These are phyloP conservation scores for Capreolus pygargus DNA, from an alignment of 2,113 vertebrate genomes.

Conservation along the genomic window DNA sequence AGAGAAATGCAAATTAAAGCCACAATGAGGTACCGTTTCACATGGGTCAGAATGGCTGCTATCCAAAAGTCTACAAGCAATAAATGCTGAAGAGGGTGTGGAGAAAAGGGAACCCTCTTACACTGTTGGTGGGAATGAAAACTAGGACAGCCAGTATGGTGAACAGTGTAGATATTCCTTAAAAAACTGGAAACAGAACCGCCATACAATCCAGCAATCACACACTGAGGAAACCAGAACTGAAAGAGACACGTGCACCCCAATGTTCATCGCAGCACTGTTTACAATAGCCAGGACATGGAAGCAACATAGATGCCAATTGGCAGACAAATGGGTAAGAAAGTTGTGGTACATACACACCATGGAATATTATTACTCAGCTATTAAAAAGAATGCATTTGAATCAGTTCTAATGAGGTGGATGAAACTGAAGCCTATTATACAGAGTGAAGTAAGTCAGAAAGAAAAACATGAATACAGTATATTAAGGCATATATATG, in stretches of 20 bases:
- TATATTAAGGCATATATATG: background rate
- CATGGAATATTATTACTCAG: background rate
- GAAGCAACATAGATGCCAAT: background rate
- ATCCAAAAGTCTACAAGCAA: background rate
- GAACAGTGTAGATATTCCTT: background rate
- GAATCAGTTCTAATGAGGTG: background rate
- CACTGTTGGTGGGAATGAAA: background rate
- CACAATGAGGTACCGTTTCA: background rate
- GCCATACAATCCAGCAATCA: background rate
- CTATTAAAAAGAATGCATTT: background rate
- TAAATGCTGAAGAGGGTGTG: background rate
- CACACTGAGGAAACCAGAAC: background rate
- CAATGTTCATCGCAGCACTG: background rate
- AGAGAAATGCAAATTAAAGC: background rate
- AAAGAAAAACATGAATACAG: background rate
- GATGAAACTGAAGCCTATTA: background rate
- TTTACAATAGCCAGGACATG: background rate
- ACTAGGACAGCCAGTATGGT: background rate
- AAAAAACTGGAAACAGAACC: background rate
- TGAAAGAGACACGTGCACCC: background rate
- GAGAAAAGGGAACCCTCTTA: background rate
- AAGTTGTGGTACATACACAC: background rate
- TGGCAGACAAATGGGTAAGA: background rate
- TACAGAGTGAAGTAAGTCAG: background rate
- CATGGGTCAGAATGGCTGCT: background rate